Evolutionary conservation across 1,140 invertebrate species (phyloP).

Genomic region (Tribolium madens): DNA sequence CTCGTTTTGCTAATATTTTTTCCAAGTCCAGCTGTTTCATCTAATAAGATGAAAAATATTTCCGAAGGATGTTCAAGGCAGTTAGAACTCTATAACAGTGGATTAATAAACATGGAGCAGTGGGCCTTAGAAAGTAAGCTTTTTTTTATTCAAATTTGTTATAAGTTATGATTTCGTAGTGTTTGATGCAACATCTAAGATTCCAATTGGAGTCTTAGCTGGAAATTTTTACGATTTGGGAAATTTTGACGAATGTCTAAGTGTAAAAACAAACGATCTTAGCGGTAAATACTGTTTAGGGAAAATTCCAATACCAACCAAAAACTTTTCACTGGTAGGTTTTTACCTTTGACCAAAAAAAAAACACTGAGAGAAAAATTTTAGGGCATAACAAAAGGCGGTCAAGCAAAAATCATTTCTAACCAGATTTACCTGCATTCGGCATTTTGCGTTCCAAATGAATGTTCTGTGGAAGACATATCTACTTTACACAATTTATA

Average conservation of each 20-base stretch:
- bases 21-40: neutral
- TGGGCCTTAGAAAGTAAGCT: slow-evolving; percentile 38
- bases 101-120: neutral
- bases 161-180: slow-evolving; percentile 53
- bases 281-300: slow-evolving; percentile 48
- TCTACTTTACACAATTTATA: neutral
- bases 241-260: slow-evolving; percentile 63
- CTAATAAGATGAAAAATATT: neutral
- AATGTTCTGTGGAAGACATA: slow-evolving; percentile 24
- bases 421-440: neutral
- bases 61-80: neutral
- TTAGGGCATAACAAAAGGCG: slow-evolving; percentile 5
- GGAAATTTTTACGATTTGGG: slow-evolving; percentile 62
- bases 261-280: slow-evolving; percentile 25
- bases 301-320: neutral
- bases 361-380: too few relatives aligned
- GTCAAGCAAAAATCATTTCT: neutral
- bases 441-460: neutral
- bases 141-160: neutral
- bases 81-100: neutral
- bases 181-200: slow-evolving; percentile 63
- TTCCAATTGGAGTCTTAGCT: slow-evolving; percentile 61
- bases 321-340: neutral
- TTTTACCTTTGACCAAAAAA: too few relatives aligned
- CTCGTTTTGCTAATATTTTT: too few relatives aligned